Evolutionary conservation across 2,113 vertebrate species (phyloP).

Genomic region (western clawed frog (Xenopus tropicalis)): DNA sequence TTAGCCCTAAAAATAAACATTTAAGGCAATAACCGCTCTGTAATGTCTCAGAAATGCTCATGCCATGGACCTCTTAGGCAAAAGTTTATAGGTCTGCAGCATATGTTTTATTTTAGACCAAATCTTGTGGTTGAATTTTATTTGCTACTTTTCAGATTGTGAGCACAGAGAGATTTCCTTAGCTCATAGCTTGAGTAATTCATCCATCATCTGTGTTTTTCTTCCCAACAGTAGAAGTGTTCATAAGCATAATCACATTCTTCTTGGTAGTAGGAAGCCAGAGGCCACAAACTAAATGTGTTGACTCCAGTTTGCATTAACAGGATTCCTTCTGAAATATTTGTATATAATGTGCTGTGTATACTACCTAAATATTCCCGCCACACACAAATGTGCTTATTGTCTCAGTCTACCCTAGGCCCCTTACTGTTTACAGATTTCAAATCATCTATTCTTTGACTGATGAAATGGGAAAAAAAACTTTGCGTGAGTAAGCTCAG

Average conservation of each 20-base stretch:
- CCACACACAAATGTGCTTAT: conserved; percentile 24
- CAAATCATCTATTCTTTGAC: not conserved
- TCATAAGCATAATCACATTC: conserved; percentile 42
- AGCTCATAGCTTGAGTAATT: conserved; percentile 32
- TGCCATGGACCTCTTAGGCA: too few species aligned
- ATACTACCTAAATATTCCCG: too few species aligned
- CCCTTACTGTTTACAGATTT: conserved; percentile 20
- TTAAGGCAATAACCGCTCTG: too few species aligned
- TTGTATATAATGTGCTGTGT: conserved; percentile 7
- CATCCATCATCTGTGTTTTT: conserved; percentile 35
- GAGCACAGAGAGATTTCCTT: conserved; percentile 3
- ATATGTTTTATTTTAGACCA: not conserved
- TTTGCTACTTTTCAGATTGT: not conserved
- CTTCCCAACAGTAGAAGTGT: conserved; percentile 40
- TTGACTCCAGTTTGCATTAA: conserved; percentile 33
- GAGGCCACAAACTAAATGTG: conserved; percentile 33
- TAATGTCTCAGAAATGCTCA: too few species aligned
- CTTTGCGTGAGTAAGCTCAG: too few species aligned
- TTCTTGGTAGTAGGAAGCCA: conserved; percentile 25
- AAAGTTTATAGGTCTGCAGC: too few species aligned
- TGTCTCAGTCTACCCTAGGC: not conserved
- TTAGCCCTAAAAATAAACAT: too few species aligned
- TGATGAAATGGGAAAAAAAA: too few species aligned
- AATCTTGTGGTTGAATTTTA: not conserved
- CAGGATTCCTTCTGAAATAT: conserved; percentile 30